Percentiles rank a stretch among this genome's conserved stretches.
These are phyloP conservation scores for Amphipoea oculea DNA, from an alignment of 2,888 invertebrate species.

Conservation along the genomic window DNA sequence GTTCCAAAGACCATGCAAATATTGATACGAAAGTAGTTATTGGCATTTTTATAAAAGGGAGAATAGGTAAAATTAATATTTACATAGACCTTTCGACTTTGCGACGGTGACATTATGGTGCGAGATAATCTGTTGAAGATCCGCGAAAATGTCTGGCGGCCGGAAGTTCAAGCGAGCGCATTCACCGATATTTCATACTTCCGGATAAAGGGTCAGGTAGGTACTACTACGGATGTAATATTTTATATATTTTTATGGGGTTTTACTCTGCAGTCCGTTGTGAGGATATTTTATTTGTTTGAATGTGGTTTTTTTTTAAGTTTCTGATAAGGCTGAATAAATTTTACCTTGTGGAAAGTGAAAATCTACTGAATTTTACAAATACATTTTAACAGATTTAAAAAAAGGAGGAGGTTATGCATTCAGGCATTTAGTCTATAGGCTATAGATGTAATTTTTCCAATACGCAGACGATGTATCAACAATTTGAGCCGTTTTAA, in stretches of 20 bases:
- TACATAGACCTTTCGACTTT: conserved; percentile 8
- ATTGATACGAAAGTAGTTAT: conserved; percentile 11
- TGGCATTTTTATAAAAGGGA: not conserved
- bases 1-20: conserved; percentile 10
- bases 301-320: not conserved
- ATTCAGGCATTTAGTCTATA: not conserved
- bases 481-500: not conserved
- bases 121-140: conserved; percentile 34
- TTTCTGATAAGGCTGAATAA: not conserved
- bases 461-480: not conserved
- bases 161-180: conserved; percentile 36
- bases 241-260: conserved; percentile 42
- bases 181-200: conserved; percentile 48
- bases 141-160: conserved; percentile 16
- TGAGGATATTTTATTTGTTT: not conserved
- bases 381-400: not conserved
- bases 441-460: not conserved
- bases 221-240: conserved; percentile 32
- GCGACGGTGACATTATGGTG: conserved; percentile 6
- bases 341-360: not conserved
- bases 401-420: not conserved
- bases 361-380: not conserved
- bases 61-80: not conserved
- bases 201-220: conserved; percentile 29
- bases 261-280: not conserved